Percentiles rank a stretch among this genome's conserved stretches.
Evolutionary conservation across 2,113 vertebrate species (phyloP).

Genomic region (Cromileptes altivelis): DNA sequence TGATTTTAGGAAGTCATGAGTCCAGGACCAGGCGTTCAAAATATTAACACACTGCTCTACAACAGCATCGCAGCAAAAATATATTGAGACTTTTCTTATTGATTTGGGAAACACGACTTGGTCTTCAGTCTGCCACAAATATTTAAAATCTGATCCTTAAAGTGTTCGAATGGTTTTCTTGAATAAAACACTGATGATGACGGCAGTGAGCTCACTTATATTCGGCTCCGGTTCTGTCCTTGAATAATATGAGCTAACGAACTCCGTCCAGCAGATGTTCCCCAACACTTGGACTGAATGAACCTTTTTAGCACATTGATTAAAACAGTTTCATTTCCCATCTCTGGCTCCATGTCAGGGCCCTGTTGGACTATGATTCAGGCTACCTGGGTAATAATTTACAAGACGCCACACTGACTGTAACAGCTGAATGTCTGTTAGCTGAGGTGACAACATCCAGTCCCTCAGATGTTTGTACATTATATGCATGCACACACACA

Average conservation of each 20-base stretch:
- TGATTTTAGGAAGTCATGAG: no score
- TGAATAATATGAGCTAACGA: background rate
- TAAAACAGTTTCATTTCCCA: background rate
- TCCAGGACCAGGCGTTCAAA: no score
- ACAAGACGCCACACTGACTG: background rate
- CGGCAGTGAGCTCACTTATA: no score
- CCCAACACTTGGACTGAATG: background rate
- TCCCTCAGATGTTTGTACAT: background rate
- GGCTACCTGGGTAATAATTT: background rate
- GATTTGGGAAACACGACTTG: no score
- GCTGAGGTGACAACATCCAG: background rate
- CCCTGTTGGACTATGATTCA: background rate
- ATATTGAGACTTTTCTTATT: no score
- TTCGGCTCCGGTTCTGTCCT: background rate
- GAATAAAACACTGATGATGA: no score
- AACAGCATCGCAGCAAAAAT: no score
- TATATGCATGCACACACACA: constrained; percentile 2
- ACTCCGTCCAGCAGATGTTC: background rate
- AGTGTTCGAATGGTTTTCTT: no score
- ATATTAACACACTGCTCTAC: no score
- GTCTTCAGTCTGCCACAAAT: no score
- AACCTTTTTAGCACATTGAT: background rate
- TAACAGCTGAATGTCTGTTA: background rate
- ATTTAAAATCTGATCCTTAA: no score
- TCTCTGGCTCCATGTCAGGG: background rate